A percentile compares a stretch with the other conserved stretches of the same genome.
These are phyloP conservation scores for Blastobasis lacticolella DNA, from an alignment of 2,888 invertebrate species.

Conservation along the genomic window DNA sequence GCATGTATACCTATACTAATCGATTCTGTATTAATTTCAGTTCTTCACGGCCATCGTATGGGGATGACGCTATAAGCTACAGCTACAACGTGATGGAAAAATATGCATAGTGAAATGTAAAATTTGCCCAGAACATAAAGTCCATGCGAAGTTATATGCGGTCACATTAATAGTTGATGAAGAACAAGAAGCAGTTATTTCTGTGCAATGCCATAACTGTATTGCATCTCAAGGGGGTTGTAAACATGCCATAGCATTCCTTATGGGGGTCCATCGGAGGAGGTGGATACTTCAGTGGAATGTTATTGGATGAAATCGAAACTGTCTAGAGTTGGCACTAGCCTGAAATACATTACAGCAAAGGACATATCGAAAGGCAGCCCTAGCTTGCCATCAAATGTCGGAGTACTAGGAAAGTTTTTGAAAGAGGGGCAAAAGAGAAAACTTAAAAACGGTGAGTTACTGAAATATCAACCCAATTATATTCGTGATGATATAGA, in stretches of 20 bases:
- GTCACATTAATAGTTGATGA: constrained; percentile 21
- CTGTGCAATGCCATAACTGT: constrained; percentile 22
- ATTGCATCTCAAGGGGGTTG: constrained; percentile 24
- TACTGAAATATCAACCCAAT: constrained; percentile 20
- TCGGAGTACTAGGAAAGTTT: constrained; percentile 13
- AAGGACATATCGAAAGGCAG: constrained; percentile 19
- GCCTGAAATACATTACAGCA: constrained; percentile 22
- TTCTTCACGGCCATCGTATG: too few species aligned
- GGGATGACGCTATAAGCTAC: too few species aligned
- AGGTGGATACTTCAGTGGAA: constrained; percentile 23
- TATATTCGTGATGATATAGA: constrained; percentile 9
- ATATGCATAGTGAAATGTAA: too few species aligned
- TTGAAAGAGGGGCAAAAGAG: constrained; percentile 16
- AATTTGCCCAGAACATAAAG: constrained; percentile 32
- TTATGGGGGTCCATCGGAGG: constrained; percentile 29
- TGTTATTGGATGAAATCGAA: constrained; percentile 31
- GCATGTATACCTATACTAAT: too few species aligned
- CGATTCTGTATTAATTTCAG: too few species aligned
- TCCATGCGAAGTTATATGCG: constrained; percentile 19
- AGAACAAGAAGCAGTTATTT: constrained; percentile 13
- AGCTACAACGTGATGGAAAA: too few species aligned
- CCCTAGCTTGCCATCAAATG: constrained; percentile 12
- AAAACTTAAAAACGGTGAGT: constrained; percentile 16
- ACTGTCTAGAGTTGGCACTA: too few species aligned
- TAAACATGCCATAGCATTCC: constrained; percentile 28